phyloP scores from a whole-genome alignment of 1,140 invertebrate genomes.

The Drosophila sucinea region DNA sequence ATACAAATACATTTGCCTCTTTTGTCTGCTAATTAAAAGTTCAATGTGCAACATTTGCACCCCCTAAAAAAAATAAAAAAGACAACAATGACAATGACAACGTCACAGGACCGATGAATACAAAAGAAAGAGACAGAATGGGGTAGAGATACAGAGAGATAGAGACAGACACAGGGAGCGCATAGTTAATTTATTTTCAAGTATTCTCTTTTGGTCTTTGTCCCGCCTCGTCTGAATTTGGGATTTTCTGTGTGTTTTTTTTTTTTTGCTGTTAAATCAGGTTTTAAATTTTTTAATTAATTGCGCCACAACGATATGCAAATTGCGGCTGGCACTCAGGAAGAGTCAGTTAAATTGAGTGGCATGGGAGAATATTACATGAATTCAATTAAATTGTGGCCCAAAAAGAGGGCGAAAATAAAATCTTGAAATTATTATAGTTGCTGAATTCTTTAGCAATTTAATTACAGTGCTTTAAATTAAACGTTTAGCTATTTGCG shows the following conservation, averaged over 20 bases:
- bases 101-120: conserved; percentile 33
- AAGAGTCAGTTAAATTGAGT: conserved; percentile 7
- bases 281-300: conserved; percentile 69
- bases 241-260: conserved; percentile 22
- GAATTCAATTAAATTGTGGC: conserved; percentile 3
- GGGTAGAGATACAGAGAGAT: background rate
- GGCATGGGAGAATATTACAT: background rate
- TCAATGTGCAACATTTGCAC: conserved; percentile 66
- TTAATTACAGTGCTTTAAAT: background rate
- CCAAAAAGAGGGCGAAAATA: background rate
- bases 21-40: conserved; percentile 66
- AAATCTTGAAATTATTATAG: conserved; percentile 5
- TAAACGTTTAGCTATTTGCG: no score
- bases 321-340: conserved; percentile 30
- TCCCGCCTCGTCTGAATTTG: conserved; percentile 16
- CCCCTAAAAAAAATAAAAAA: conserved; percentile 42
- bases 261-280: conserved; percentile 48
- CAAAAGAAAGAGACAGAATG: conserved; percentile 7
- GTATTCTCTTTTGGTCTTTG: conserved; percentile 25
- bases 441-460: background rate
- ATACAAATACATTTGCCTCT: conserved; percentile 1
- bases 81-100: conserved; percentile 59
- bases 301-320: conserved; percentile 57
- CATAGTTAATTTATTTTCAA: conserved; percentile 59
- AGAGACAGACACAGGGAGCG: conserved; percentile 19